Percentiles rank a stretch among this genome's conserved stretches.
Conservation (phyloP, 2,797 vertebrate species). For the Enteromius treurensis region DNA sequence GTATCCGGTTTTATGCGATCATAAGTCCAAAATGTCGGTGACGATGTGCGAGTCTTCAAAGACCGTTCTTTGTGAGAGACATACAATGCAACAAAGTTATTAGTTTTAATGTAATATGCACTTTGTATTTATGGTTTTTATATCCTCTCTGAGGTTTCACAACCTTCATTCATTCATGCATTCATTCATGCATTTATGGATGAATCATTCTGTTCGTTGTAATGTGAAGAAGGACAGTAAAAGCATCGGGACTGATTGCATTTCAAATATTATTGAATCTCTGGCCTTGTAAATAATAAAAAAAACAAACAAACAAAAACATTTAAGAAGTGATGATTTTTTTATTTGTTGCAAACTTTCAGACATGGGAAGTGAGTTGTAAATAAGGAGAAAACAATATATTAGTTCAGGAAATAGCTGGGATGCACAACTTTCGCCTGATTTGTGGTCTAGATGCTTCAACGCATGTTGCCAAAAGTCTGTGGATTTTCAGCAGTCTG, state of each 20-base stretch:
- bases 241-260: background rate
- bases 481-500: background rate
- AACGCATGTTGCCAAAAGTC: background rate
- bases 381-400: background rate
- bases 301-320: background rate
- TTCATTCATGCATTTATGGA: background rate
- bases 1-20: background rate
- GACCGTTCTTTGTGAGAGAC: background rate
- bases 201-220: background rate
- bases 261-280: slow-evolving; percentile 5
- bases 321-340: too few relatives aligned
- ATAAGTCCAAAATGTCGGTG: background rate
- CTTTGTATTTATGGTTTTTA: background rate
- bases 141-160: background rate
- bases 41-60: background rate
- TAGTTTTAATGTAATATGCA: background rate
- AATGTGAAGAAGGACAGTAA: background rate
- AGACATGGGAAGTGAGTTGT: background rate
- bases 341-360: background rate
- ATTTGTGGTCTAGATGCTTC: background rate
- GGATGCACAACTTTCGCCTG: background rate
- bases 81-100: background rate
- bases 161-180: background rate
- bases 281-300: background rate
- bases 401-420: background rate